Percentiles rank a stretch among this genome's conserved stretches.
Conservation (phyloP, 1,140 invertebrate genomes). For the Calosoma granatense region DNA sequence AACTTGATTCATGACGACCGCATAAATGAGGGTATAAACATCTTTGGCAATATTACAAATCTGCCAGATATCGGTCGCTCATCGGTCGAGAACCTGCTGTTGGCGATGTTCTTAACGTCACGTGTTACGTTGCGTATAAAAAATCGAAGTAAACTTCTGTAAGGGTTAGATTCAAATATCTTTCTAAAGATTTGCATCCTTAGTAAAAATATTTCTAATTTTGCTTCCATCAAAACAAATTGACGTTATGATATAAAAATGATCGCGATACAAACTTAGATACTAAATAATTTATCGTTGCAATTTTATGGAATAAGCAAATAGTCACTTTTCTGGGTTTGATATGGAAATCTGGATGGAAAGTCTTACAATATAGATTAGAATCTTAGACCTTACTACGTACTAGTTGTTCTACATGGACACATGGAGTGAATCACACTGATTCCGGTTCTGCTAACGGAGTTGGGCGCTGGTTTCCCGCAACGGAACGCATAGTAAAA, state of each 20-base stretch:
- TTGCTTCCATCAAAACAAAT: too few relatives aligned
- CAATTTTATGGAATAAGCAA: too few relatives aligned
- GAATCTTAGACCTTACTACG: too few relatives aligned
- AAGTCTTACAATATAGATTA: too few relatives aligned
- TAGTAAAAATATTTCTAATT: too few relatives aligned
- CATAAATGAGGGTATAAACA: constrained; percentile 6
- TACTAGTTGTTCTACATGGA: too few relatives aligned
- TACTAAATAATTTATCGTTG: too few relatives aligned
- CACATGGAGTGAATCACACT: too few relatives aligned
- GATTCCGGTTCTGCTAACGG: background rate
- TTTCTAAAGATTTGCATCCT: background rate
- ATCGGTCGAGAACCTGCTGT: background rate
- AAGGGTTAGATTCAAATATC: background rate
- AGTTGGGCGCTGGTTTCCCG: background rate
- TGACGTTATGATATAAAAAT: too few relatives aligned
- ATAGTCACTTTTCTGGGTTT: too few relatives aligned
- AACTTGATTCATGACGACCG: background rate
- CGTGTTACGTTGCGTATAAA: background rate
- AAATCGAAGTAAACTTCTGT: background rate
- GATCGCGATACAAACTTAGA: too few relatives aligned
- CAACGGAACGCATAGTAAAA: constrained; percentile 6
- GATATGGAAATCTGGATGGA: too few relatives aligned
- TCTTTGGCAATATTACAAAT: constrained; percentile 3
- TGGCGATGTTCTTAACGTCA: background rate
- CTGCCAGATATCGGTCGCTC: background rate